These are phyloP conservation scores for Varanus salvator DNA, from an alignment of 2,113 vertebrate genomes.

Conservation along the genomic window DNA sequence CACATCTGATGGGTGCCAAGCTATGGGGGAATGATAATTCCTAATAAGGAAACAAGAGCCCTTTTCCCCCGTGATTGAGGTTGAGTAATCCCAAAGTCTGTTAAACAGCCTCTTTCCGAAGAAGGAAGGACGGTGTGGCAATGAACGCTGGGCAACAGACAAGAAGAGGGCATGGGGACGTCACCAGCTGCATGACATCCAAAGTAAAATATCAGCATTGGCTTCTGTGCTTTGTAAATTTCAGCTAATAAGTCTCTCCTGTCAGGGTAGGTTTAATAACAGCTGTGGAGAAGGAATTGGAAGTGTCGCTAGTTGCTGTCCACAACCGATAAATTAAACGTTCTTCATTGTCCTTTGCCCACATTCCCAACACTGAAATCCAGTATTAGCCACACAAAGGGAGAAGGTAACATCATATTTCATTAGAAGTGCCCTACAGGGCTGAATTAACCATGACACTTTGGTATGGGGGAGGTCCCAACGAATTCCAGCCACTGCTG, in stretches of 20 bases:
- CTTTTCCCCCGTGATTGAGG: neutral
- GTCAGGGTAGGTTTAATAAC: constrained; percentile 62
- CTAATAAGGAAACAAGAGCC: neutral
- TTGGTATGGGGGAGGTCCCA: neutral
- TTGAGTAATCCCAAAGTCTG: neutral
- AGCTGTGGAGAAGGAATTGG: constrained; percentile 57
- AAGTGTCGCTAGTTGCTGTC: constrained; percentile 66
- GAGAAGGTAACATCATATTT: neutral
- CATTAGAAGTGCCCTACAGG: neutral
- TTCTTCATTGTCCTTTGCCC: constrained; percentile 68
- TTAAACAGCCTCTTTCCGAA: neutral
- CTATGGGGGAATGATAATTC: neutral
- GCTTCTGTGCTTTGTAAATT: constrained; percentile 62
- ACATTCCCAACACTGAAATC: constrained; percentile 47
- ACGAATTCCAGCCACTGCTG: neutral
- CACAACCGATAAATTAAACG: constrained; percentile 74
- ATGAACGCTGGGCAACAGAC: neutral
- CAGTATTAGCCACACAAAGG: constrained; percentile 38
- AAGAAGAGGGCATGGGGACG: neutral
- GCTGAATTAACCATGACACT: neutral
- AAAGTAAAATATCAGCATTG: constrained; percentile 57
- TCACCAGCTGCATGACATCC: neutral
- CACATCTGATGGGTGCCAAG: neutral
- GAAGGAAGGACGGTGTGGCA: neutral
- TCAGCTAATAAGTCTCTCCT: constrained; percentile 48